Evolutionary conservation across 2,113 vertebrate species (phyloP).

Genomic region (Pomatorhinus ruficollis): DNA sequence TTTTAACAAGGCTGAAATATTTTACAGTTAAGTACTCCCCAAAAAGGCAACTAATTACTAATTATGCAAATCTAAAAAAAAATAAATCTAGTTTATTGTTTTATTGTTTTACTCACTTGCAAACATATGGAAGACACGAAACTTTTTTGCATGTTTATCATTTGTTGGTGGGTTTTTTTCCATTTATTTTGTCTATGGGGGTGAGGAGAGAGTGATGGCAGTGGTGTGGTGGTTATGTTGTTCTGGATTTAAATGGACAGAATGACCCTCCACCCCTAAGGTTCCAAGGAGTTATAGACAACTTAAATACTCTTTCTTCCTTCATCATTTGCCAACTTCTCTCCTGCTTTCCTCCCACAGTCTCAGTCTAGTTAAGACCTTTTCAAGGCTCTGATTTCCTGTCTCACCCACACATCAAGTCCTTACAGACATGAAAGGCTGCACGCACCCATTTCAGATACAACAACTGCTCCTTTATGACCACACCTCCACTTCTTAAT

Average conservation of each 20-base stretch:
- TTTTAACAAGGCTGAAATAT: background rate
- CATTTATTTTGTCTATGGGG: background rate
- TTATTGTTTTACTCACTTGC: background rate
- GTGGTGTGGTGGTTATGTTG: background rate
- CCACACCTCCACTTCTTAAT: background rate
- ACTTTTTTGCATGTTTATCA: background rate
- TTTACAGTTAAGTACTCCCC: background rate
- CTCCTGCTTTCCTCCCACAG: background rate
- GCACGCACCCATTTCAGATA: background rate
- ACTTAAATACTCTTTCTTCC: background rate
- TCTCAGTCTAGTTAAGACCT: background rate
- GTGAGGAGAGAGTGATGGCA: background rate
- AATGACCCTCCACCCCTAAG: background rate
- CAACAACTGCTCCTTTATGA: background rate
- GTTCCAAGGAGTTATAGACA: background rate
- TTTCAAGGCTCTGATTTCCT: background rate
- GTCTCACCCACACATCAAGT: background rate
- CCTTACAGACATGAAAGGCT: background rate
- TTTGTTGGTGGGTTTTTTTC: rapidly evolving
- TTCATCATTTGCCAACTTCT: background rate
- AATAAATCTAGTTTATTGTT: background rate
- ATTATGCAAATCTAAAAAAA: background rate
- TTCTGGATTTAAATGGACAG: background rate
- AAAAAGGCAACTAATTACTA: background rate
- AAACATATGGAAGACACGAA: background rate